Base-by-base conservation (phyloP, 2,113 vertebrate species). In the Myrmecobius fasciatus region DNA sequence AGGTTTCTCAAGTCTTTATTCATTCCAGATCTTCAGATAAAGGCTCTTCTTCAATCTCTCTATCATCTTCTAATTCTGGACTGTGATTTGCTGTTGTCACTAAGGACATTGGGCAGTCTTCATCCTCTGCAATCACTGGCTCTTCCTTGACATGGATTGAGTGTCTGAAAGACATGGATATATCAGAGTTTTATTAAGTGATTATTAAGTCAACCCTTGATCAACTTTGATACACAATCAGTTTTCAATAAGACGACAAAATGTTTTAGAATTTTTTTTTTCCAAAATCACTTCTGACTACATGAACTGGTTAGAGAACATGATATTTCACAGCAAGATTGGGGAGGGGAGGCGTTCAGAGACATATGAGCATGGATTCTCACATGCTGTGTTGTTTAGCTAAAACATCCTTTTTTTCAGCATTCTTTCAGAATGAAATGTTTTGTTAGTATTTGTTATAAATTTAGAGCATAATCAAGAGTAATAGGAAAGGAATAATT, bases 81-180 rank as follows among this genome's bases (percentile, higher is more conserved):
- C 99, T 99, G 98, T 99, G 99, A 98, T 99, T 99, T 96, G 99
- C 99, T 0, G 99, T 99, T 98, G 99, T 99, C 98, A 99, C 99
- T 98, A 99, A 99, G 91, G 99, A 99, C 99, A 99, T 99, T 75
- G 99, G 99, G 98, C 99, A 99, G 98, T 99, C 99, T 95, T 99
- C 99, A 96, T 99, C 99, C 92, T 99, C 99, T 97, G 99, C 99
- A 98, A 99, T 99, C 97, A 99, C 99, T 2, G 99, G 99, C 98
- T 99, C 99, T 98, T 99, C 99, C 98, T 99, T 99, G 96, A 99
- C 99, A 93, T 99, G 99, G 98, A 99, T 98, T 94, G 99, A 99
- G 93, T 99, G 99, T 99, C 99, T 99, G 98, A 89, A 98, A 98
- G 96, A 97, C 94, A 94, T 52, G 92, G 93, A 96, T 53, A 52